Evolutionary conservation across 2,888 invertebrate species (phyloP), one percentile per base, ranked within the genome.

Genomic region (Hypsopygia costalis): DNA sequence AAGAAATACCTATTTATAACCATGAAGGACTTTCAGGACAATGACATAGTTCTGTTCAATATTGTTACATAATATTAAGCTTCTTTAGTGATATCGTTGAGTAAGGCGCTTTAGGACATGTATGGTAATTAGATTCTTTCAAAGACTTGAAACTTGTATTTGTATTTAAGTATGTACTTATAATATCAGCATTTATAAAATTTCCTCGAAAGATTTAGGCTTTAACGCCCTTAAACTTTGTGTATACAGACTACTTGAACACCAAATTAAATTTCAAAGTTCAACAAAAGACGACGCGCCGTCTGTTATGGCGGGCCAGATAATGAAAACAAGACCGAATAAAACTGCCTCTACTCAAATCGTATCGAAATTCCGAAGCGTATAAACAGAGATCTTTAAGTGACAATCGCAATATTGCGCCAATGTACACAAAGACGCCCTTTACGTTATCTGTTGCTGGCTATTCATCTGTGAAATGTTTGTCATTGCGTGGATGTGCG

Each of bases 401-500:
- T 10, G 36, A 20, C 29, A 36, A 20, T 36, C 29, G 29, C 16
- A 22, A 37, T 29, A 37, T 30, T n/a, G 30, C 21, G 21, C 3
- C 11, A 6, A 22, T 21, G 30, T 8, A 44, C 44, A 47, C 36
- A 46, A 46, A 44, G 41, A 34, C 16, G 28, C 28, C 36, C 41
- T 42, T 38, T 42, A 35, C 40, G 40, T 45, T 43, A 36, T 41
- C 35, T 41, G 36, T 35, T 41, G 34, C 36, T 30, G 36, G 36
- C 25, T 39, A 28, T 28, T 59, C 56, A 58, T 58, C 49, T 36
- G 47, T 51, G 37, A 52, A 51, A 54, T 58, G 54, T 48, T 47
- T 51, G 56, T 59, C 61, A 58, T 58, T 58, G 53, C 44, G 50
- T 52, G 27, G 16, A 39, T 49, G 52, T 43, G 52, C 52, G 55